These are phyloP conservation scores for Ormyrus rosae DNA, from an alignment of 2,888 invertebrate genomes.

Conservation along the genomic window DNA sequence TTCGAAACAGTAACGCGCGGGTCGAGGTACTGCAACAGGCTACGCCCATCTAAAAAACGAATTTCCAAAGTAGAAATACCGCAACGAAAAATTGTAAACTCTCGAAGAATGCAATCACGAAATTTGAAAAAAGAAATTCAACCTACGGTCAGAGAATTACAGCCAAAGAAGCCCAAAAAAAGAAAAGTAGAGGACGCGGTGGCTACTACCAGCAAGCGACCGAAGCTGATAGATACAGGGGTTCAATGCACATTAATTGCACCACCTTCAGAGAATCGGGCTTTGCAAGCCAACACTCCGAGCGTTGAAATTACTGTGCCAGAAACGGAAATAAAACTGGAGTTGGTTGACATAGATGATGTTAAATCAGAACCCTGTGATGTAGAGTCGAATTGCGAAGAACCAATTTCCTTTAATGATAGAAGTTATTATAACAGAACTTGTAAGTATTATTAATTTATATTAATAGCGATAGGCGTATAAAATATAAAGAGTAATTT, in stretches of 20 bases:
- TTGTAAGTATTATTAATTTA: slow-evolving; percentile 16
- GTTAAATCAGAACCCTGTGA: slow-evolving; percentile 62
- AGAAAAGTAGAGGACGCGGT: slow-evolving; percentile 31
- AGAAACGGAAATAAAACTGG: slow-evolving; percentile 58
- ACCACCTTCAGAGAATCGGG: slow-evolving; percentile 58
- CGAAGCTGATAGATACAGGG: slow-evolving; percentile 63
- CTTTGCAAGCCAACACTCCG: slow-evolving; percentile 45
- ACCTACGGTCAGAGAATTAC: slow-evolving; percentile 5
- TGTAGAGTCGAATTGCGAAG: slow-evolving; percentile 12
- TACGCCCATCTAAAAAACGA: slow-evolving; percentile 55
- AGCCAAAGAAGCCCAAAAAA: slow-evolving; percentile 35
- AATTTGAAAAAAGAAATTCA: slow-evolving; percentile 50
- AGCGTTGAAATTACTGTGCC: slow-evolving; percentile 16
- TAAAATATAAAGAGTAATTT: too few species aligned
- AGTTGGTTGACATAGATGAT: slow-evolving; percentile 63
- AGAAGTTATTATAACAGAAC: too few species aligned
- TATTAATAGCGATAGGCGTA: too few species aligned
- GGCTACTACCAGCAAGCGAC: not conserved
- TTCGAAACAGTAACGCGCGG: slow-evolving; percentile 66
- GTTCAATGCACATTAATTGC: slow-evolving; percentile 66
- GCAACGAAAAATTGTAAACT: slow-evolving; percentile 47
- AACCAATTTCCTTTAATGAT: not conserved
- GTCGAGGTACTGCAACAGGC: slow-evolving; percentile 61
- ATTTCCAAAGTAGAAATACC: slow-evolving; percentile 45
- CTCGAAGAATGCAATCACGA: slow-evolving; percentile 50